These are phyloP conservation scores for Takifugu rubripes DNA, from an alignment of 2,797 vertebrate species.

Conservation along the genomic window DNA sequence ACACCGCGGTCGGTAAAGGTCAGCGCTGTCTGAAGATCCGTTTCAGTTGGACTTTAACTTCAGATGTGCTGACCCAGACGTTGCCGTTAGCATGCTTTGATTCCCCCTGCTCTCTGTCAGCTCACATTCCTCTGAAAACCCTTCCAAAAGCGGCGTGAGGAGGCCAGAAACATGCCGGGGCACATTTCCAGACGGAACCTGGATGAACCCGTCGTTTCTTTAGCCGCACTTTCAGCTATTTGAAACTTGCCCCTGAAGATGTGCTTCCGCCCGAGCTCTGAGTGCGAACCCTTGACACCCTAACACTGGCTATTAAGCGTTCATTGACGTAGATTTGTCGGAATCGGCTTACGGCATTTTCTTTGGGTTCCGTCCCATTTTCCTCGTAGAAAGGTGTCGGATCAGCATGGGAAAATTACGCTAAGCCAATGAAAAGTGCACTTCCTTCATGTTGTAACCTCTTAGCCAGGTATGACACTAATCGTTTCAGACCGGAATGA, in stretches of 20 bases:
- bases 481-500: conserved; percentile 57
- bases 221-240: too few relatives aligned
- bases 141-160: conserved; percentile 39
- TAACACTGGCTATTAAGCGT: background rate
- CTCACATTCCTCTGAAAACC: conserved; percentile 21
- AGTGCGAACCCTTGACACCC: background rate
- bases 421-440: conserved; percentile 15
- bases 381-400: background rate
- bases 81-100: conserved; percentile 54
- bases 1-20: conserved; percentile 66
- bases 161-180: background rate
- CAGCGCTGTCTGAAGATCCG: conserved; percentile 64
- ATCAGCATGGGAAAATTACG: conserved; percentile 17
- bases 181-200: too few relatives aligned
- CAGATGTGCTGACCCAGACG: conserved; percentile 61
- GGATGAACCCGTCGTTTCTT: too few relatives aligned
- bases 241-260: background rate
- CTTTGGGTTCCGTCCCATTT: background rate
- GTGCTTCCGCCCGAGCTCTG: background rate
- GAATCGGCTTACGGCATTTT: background rate
- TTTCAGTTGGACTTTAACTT: conserved; percentile 66
- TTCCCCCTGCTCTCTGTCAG: conserved; percentile 9
- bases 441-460: conserved; percentile 39
- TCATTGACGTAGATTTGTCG: background rate
- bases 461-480: conserved; percentile 61